Percentiles rank a stretch among this genome's conserved stretches.
Evolutionary conservation across 2,797 vertebrate genomes (phyloP).

Genomic region (Catamblyrhynchus diadema): DNA sequence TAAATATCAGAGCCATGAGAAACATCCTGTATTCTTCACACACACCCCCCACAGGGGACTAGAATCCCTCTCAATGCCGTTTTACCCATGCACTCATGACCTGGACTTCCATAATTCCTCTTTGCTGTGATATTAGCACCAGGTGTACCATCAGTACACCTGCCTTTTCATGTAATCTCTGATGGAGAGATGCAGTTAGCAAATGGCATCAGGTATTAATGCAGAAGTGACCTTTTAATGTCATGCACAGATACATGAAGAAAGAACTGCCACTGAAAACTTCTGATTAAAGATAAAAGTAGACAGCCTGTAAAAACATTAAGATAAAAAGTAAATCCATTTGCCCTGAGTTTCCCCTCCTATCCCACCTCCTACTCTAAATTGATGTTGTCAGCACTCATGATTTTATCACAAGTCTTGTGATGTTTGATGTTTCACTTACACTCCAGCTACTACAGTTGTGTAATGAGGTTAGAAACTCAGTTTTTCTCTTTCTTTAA

Average conservation of each 20-base stretch:
- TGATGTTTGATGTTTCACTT: constrained; percentile 66
- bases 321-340: constrained; percentile 60
- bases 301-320: constrained; percentile 51
- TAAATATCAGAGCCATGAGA: not conserved
- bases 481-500: constrained; percentile 52
- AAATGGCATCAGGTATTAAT: constrained; percentile 29
- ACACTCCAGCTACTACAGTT: constrained; percentile 50
- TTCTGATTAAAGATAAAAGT: constrained; percentile 60
- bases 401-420: constrained; percentile 60
- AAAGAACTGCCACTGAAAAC: constrained; percentile 50
- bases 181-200: constrained; percentile 5
- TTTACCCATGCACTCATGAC: not conserved
- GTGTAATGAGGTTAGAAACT: constrained; percentile 61
- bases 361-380: constrained; percentile 63
- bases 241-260: not conserved
- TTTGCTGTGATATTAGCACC: constrained; percentile 5
- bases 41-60: not conserved
- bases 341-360: constrained; percentile 56
- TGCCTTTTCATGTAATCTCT: constrained; percentile 11
- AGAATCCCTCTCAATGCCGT: not conserved
- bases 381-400: constrained; percentile 64
- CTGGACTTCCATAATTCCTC: not conserved
- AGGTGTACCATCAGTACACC: not conserved
- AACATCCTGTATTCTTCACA: constrained; percentile 1
- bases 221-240: constrained; percentile 50